Conservation (phyloP, 1,140 invertebrate genomes). For the Philotrypesis tridentata region DNA sequence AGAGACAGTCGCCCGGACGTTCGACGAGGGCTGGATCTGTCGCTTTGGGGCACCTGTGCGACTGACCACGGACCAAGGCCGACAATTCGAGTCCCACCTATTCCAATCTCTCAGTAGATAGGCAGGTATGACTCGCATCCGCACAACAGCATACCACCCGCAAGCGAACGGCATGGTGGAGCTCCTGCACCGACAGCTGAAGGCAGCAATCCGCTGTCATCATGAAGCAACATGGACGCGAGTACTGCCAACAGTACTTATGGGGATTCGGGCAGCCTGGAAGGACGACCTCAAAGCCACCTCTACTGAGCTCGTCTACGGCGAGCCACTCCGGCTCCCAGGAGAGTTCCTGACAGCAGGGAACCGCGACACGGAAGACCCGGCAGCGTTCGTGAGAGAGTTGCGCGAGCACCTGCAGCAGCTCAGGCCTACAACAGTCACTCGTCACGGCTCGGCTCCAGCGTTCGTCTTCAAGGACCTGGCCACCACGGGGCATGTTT, state of each 20-base stretch:
- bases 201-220: too few species aligned
- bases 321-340: background rate
- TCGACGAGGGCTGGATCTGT: background rate
- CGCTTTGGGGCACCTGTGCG: constrained; percentile 59
- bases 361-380: background rate
- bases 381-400: background rate
- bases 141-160: constrained; percentile 64
- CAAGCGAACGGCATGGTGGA: constrained; percentile 57
- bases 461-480: constrained; percentile 53
- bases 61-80: constrained; percentile 62
- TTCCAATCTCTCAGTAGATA: constrained; percentile 54
- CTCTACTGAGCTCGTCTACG: constrained; percentile 1
- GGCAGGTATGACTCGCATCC: constrained; percentile 51
- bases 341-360: background rate
- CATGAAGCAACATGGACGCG: constrained; percentile 44
- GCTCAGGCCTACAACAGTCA: constrained; percentile 1
- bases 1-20: background rate
- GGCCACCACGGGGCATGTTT: constrained; percentile 47
- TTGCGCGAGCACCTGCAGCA: constrained; percentile 10
- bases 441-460: constrained; percentile 9
- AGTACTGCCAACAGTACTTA: background rate
- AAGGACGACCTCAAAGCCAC: constrained; percentile 4
- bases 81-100: constrained; percentile 68
- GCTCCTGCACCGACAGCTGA: too few species aligned
- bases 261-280: background rate